Base-by-base conservation (phyloP, 1,140 invertebrate genomes). In the Lethrus apterus region DNA sequence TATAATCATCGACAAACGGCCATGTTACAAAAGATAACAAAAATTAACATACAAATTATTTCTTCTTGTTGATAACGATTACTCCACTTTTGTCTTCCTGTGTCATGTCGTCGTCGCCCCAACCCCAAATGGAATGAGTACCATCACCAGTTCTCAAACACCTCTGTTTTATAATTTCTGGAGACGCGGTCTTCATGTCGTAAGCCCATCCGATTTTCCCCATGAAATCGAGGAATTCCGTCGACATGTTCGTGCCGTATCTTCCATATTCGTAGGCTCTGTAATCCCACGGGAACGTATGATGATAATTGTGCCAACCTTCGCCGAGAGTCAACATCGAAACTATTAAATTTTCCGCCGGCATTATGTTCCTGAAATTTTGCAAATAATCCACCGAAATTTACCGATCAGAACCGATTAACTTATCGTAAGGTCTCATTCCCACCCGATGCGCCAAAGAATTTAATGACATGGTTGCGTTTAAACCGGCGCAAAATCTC, bases 381-480 rank as follows among this genome's bases (percentile, higher is more conserved):
- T 5, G n/a, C 5, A 7, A 26, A 26, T 41, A 72, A 55, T 71
- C 71, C 24, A n/a, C 24, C 5, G n/a, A 26, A 26, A 5, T 7
- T n/a, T n/a, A 26, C n/a, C 5, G 24, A 26, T 26, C n/a, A 7
- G 5, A 26, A 26, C 5, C n/a, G 24, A 5, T 26, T 7, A 26
- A 66, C 78, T 75, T 61, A 57, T 84, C 78, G 56, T 80, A 85
- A 0, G 81, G 81, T 54, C 70, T 68, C 38, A 65, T 69, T 4
- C 83, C 83, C 58, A 72, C 80, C 46, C 77, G 63, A 62, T 84
- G 82, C 5, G 81, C 81, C 13, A 71, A 71, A 42, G 83, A 86
- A 64, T 93, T 93, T 1, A 93, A 88, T 1, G 84, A 66, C 88
- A 89, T 93, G 0, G 90, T 93, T 0, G 75, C 62, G 60, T 93